phyloP scores from a whole-genome alignment of 2,888 invertebrate genomes.

The Disparrhopalites patrizii region DNA sequence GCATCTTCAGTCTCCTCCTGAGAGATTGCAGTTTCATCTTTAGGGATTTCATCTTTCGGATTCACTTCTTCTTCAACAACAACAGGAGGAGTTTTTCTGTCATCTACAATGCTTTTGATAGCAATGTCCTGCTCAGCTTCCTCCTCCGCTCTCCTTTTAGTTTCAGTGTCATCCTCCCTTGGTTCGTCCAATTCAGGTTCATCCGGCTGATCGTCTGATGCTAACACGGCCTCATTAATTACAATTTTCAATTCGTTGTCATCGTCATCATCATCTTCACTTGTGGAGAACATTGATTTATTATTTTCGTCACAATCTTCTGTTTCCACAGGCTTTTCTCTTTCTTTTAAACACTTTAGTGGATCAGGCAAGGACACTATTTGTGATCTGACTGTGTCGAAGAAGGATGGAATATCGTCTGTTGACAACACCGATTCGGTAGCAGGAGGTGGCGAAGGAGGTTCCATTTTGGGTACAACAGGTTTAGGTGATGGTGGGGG shows the following conservation, averaged over 20 bases:
- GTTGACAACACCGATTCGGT: conserved; percentile 3
- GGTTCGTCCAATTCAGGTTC: conserved; percentile 29
- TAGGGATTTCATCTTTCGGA: conserved; percentile 43
- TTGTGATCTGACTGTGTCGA: neutral
- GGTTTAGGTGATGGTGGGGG: conserved; percentile 24
- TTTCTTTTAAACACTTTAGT: neutral
- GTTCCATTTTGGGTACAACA: conserved; percentile 7
- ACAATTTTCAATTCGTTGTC: conserved; percentile 46
- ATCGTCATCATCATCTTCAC: conserved; percentile 45
- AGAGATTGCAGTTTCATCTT: conserved; percentile 79
- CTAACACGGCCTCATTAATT: conserved; percentile 42
- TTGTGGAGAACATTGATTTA: conserved; percentile 45
- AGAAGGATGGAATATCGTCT: conserved; percentile 1
- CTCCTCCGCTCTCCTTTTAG: conserved; percentile 46
- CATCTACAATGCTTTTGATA: conserved; percentile 49
- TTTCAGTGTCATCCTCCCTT: conserved; percentile 29
- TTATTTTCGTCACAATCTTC: conserved; percentile 32
- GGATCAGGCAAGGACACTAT: conserved; percentile 2
- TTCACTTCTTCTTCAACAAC: conserved; percentile 36
- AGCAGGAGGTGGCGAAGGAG: conserved; percentile 24
- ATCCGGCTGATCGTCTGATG: conserved; percentile 42
- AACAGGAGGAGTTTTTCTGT: conserved; percentile 47
- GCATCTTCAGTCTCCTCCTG: conserved; percentile 92
- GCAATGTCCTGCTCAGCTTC: conserved; percentile 53
- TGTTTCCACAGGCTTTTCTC: conserved; percentile 23